Evolutionary conservation across 2,888 invertebrate species (phyloP).

Genomic region (Oasisia sp.): DNA sequence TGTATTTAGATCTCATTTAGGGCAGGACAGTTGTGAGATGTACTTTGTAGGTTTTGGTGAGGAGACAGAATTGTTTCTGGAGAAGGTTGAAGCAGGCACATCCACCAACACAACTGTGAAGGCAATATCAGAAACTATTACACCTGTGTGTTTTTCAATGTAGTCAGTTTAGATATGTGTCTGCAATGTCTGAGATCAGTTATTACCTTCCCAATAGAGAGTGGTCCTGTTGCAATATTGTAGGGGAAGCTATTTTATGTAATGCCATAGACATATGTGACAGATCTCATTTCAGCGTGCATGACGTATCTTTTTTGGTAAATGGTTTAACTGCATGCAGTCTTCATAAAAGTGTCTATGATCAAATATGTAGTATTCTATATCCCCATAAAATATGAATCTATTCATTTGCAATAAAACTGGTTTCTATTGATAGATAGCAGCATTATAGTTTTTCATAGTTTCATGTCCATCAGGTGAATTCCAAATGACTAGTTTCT

Average conservation of each 20-base stretch:
- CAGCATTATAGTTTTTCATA: not conserved
- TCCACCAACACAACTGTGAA: not conserved
- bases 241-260: not conserved
- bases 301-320: not conserved
- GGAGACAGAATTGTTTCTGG: not conserved
- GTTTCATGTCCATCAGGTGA: not conserved
- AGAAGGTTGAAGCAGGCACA: not conserved
- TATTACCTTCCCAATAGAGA: not conserved
- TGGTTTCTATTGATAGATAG: not conserved
- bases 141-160: not conserved
- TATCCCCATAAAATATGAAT: not conserved
- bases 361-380: not conserved
- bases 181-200: not conserved
- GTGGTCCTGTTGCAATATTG: not conserved
- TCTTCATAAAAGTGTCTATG: not conserved
- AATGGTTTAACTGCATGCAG: not conserved
- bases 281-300: not conserved
- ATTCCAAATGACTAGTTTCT: not conserved
- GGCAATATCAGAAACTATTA: not conserved
- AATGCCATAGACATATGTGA: not conserved
- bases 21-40: not conserved
- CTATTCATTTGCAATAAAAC: not conserved
- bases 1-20: not conserved
- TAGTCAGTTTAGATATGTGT: not conserved
- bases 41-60: not conserved